Percentiles rank a stretch among this genome's conserved stretches.
Evolutionary conservation across 2,113 vertebrate genomes (phyloP).

Genomic region (Heterocephalus glaber): DNA sequence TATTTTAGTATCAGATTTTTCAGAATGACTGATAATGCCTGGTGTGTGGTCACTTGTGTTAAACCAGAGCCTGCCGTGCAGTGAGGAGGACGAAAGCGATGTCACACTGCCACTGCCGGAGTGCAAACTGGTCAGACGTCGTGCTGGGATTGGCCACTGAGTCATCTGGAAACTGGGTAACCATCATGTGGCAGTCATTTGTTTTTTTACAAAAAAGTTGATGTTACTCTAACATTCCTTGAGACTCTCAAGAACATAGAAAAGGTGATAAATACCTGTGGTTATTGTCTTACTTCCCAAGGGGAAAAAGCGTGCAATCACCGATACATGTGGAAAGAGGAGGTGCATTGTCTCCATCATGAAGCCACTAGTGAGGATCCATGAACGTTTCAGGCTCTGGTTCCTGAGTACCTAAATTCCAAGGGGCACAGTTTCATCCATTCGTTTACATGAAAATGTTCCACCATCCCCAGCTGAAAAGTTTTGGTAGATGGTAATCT

Average conservation of each 20-base stretch:
- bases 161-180: constrained; percentile 55
- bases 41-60: not conserved
- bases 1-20: not conserved
- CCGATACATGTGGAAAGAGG: not conserved
- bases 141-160: constrained; percentile 9
- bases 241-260: constrained; percentile 43
- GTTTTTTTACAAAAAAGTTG: constrained; percentile 45
- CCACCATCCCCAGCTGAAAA: not conserved
- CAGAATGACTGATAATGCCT: constrained; percentile 15
- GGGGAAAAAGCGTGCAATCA: constrained; percentile 10
- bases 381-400: constrained; percentile 16
- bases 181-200: constrained; percentile 51
- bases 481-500: not conserved
- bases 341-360: not conserved
- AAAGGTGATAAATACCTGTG: constrained; percentile 66
- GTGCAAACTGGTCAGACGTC: not conserved
- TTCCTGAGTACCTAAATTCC: not conserved
- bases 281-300: constrained; percentile 49
- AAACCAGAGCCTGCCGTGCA: not conserved
- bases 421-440: not conserved
- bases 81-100: not conserved
- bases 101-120: not conserved
- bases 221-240: constrained; percentile 39
- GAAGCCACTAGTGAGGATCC: not conserved
- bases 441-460: constrained; percentile 37